These are phyloP conservation scores for Cryptus armator DNA, from an alignment of 2,888 invertebrate species.

Conservation along the genomic window DNA sequence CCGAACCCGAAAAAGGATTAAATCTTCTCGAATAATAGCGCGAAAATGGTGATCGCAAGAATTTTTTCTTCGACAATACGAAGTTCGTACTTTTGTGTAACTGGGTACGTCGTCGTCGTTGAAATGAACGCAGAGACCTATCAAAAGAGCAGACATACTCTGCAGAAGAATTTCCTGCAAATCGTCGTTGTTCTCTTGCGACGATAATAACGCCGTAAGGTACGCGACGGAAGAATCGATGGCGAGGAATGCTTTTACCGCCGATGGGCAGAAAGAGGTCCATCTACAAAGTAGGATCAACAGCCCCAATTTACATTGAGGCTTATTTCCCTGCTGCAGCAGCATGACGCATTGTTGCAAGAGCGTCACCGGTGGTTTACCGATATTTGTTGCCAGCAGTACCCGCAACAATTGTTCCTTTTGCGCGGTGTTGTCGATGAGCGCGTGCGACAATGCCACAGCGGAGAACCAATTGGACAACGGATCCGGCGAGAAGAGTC, in stretches of 20 bases:
- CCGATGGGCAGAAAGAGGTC: conserved; percentile 93
- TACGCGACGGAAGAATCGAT: conserved; percentile 94
- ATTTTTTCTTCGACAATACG: conserved; percentile 8
- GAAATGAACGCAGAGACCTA: conserved; percentile 96
- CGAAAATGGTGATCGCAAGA: background rate
- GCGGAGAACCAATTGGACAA: conserved; percentile 98
- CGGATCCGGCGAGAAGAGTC: conserved; percentile 94
- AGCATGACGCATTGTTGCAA: conserved; percentile 95
- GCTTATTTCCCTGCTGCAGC: conserved; percentile 93
- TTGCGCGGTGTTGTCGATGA: conserved; percentile 93
- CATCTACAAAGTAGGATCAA: conserved; percentile 96
- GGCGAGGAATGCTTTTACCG: conserved; percentile 93
- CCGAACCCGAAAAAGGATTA: background rate
- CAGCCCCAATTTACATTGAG: conserved; percentile 95
- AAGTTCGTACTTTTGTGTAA: conserved; percentile 88
- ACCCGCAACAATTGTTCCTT: conserved; percentile 97
- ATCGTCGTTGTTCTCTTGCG: conserved; percentile 94
- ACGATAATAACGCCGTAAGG: conserved; percentile 88
- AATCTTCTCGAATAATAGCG: conserved; percentile 4
- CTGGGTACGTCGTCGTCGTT: conserved; percentile 93
- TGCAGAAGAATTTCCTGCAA: conserved; percentile 95
- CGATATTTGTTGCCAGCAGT: conserved; percentile 93
- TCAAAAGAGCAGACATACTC: conserved; percentile 95
- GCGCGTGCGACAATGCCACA: conserved; percentile 95
- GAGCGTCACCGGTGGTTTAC: conserved; percentile 94